A percentile compares a stretch with the other conserved stretches of the same genome.
Conservation (phyloP, 2,888 invertebrate genomes). For the Charanyca ferruginea region DNA sequence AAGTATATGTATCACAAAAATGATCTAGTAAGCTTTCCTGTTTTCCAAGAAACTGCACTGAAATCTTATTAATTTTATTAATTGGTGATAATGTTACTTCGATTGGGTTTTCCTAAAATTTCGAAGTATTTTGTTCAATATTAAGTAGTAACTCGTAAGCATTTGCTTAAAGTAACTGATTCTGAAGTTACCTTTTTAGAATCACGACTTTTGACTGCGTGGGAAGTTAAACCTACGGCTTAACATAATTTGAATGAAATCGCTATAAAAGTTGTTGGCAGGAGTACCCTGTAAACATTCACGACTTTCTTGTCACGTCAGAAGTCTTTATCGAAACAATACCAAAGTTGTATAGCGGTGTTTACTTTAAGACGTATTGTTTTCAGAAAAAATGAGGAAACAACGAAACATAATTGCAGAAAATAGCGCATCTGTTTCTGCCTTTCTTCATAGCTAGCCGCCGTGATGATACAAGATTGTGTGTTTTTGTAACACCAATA, state of each 20-base stretch:
- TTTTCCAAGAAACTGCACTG: not conserved
- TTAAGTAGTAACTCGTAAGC: not conserved
- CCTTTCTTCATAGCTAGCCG: not conserved
- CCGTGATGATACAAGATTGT: not conserved
- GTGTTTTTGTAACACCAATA: not conserved
- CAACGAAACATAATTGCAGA: too few relatives aligned
- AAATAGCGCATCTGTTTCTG: not conserved
- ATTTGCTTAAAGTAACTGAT: not conserved
- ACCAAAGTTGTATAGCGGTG: conserved; percentile 11
- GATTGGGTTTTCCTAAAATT: not conserved
- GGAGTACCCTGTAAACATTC: conserved; percentile 41
- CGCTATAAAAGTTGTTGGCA: conserved; percentile 49
- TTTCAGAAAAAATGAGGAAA: not conserved
- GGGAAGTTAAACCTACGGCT: conserved; percentile 43
- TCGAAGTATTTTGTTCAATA: not conserved
- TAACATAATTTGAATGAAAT: conserved; percentile 59
- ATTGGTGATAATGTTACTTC: not conserved
- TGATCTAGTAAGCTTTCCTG: not conserved
- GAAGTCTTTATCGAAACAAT: conserved; percentile 37
- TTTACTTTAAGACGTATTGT: not conserved
- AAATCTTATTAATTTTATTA: not conserved
- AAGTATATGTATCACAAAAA: not conserved
- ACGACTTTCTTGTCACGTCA: conserved; percentile 45
- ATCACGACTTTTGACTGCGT: conserved; percentile 57
- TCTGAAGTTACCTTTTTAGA: conserved; percentile 53